Conservation (phyloP, 2,113 vertebrate genomes). For the Ramphastos sulfuratus region DNA sequence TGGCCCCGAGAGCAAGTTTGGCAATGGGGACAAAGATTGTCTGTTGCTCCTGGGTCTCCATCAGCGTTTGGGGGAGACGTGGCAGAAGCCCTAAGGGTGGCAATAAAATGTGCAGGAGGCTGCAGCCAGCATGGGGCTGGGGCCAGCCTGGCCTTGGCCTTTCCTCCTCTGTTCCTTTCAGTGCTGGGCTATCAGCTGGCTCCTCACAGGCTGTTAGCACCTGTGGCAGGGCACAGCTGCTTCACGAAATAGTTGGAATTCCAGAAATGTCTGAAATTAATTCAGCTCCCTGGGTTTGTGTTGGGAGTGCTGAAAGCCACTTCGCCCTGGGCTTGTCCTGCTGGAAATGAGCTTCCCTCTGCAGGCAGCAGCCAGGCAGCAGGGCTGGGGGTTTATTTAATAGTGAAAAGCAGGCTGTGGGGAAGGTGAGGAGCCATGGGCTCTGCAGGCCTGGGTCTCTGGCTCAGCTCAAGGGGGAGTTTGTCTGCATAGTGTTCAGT, state of each 20-base stretch:
- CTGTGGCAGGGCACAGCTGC: not conserved
- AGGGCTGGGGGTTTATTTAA: not conserved
- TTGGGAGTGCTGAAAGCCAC: not conserved
- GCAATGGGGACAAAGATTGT: not conserved
- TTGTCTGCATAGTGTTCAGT: not conserved
- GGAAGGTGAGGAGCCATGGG: accelerated
- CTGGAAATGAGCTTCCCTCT: not conserved
- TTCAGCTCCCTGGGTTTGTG: not conserved
- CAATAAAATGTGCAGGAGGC: not conserved
- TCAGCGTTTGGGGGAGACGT: not conserved
- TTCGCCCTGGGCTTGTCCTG: not conserved
- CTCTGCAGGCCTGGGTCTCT: not conserved
- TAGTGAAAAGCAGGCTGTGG: not conserved
- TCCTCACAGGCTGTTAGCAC: not conserved
- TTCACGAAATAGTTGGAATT: not conserved
- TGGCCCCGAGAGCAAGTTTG: not conserved
- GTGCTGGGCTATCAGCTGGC: not conserved
- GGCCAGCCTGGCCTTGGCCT: not conserved
- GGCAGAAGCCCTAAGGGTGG: not conserved
- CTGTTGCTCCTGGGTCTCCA: not conserved
- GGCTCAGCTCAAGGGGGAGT: not conserved
- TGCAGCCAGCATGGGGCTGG: accelerated
- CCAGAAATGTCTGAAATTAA: conserved; percentile 7
- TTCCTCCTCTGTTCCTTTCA: not conserved
- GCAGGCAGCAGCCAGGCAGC: not conserved